Evolutionary conservation across 64 coral and sea anemone genomes (phyloP).

Genomic region (Dendrophyllia cribrosa): DNA sequence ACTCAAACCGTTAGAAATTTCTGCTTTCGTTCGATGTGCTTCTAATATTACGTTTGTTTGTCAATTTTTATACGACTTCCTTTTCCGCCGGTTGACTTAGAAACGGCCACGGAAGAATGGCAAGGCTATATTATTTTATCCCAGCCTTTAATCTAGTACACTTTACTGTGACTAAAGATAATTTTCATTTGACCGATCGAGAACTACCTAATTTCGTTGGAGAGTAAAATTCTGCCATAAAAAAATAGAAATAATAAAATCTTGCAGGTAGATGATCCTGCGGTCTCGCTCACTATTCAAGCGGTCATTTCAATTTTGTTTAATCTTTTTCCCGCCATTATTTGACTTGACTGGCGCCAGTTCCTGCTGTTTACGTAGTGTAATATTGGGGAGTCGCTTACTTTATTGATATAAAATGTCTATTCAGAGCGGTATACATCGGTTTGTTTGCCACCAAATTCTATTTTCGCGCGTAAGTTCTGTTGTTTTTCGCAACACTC

Average conservation of each 20-base stretch:
- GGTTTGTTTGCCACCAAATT: background rate
- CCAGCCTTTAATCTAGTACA: too few species aligned
- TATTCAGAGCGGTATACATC: background rate
- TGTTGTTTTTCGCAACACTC: background rate
- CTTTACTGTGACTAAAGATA: too few species aligned
- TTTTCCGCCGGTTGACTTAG: constrained; percentile 21
- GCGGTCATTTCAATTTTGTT: constrained; percentile 2
- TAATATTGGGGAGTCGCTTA: background rate
- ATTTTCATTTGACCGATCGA: too few species aligned
- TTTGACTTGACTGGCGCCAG: constrained; percentile 30
- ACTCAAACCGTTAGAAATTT: background rate
- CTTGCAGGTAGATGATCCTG: background rate
- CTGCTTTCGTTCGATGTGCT: background rate
- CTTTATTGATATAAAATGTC: constrained; percentile 17
- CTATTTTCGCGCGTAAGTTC: background rate
- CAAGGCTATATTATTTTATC: background rate
- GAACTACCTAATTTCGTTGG: too few species aligned
- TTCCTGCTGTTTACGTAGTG: constrained; percentile 16
- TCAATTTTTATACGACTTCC: constrained; percentile 1
- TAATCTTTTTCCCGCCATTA: constrained; percentile 46
- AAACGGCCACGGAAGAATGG: background rate
- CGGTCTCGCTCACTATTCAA: background rate
- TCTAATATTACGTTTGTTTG: background rate
- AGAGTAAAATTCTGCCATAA: too few species aligned
- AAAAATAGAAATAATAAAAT: background rate